Evolutionary conservation across 2,797 vertebrate species (phyloP).

Genomic region (Zalophus californianus): DNA sequence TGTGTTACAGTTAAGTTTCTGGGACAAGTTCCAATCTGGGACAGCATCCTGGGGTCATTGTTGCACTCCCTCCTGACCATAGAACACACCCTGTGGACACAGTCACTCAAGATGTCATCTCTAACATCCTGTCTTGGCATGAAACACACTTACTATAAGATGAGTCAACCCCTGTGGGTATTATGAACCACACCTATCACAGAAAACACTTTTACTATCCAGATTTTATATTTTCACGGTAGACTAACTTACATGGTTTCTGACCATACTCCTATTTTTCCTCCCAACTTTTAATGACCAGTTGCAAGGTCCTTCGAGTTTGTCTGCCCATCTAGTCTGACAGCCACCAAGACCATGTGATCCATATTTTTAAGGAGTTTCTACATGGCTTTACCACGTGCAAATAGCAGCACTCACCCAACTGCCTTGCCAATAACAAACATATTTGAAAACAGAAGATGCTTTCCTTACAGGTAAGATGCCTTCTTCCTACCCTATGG

Average conservation of each 20-base stretch:
- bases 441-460: neutral
- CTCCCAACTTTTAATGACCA: neutral
- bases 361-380: neutral
- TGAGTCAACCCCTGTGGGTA: neutral
- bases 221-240: conserved; percentile 17
- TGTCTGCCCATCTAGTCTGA: neutral
- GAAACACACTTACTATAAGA: neutral
- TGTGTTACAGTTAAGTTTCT: neutral
- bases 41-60: neutral
- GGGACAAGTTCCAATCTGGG: neutral
- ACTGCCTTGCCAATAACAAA: neutral
- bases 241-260: neutral
- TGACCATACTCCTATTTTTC: neutral
- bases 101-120: neutral
- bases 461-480: neutral
- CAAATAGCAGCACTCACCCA: neutral
- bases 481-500: neutral
- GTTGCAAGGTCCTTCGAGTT: neutral
- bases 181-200: neutral
- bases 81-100: neutral
- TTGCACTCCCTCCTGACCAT: neutral
- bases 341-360: neutral
- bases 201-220: neutral
- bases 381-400: neutral
- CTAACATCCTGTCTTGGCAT: neutral